Conservation (phyloP, 2,797 vertebrate genomes). For the Anomalospiza imberbis region DNA sequence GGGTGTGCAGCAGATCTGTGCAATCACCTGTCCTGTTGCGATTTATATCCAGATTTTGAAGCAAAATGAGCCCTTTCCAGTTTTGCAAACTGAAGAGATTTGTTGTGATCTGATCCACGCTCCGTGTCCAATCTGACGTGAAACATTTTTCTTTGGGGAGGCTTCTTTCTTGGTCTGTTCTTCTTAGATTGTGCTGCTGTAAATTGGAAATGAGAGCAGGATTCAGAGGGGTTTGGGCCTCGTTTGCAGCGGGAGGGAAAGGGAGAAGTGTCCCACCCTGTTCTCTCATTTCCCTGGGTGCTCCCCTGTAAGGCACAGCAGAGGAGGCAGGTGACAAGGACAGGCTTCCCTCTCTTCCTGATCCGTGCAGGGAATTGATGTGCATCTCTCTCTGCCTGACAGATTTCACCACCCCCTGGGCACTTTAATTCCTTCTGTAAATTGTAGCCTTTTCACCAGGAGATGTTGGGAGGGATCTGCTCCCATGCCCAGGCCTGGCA, state of each 20-base stretch:
- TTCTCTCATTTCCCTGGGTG: not conserved
- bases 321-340: not conserved
- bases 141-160: not conserved
- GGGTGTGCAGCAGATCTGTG: not conserved
- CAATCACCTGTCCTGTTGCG: not conserved
- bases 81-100: not conserved
- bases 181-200: not conserved
- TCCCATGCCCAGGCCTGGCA: not conserved
- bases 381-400: not conserved
- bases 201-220: not conserved
- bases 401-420: not conserved
- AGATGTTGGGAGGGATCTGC: not conserved
- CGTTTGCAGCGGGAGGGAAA: not conserved
- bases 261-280: not conserved
- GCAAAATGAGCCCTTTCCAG: not conserved
- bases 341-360: not conserved
- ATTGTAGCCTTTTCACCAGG: not conserved
- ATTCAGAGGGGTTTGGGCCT: not conserved
- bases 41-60: not conserved
- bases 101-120: not conserved
- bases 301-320: not conserved
- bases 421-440: not conserved
- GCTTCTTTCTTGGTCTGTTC: not conserved
- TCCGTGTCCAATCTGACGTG: fast-evolving
- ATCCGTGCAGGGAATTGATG: not conserved